Conservation (phyloP, 2,888 invertebrate genomes). For the Cosmia trapezina region DNA sequence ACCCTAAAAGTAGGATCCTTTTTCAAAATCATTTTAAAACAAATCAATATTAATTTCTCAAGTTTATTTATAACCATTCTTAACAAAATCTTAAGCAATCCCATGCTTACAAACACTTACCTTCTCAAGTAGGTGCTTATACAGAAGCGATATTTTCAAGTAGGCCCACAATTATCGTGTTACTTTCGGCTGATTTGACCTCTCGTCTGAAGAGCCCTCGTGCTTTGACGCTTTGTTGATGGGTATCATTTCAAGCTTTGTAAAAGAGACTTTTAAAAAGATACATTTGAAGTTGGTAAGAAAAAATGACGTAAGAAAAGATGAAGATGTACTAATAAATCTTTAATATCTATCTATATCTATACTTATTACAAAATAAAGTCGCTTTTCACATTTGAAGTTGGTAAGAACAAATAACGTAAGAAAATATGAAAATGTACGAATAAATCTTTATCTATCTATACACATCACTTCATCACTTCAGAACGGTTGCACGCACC, state of each 20-base stretch:
- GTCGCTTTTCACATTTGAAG: too few relatives aligned
- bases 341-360: too few relatives aligned
- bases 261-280: conserved; percentile 8
- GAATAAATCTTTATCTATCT: neutral
- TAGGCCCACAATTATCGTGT: conserved; percentile 77
- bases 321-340: too few relatives aligned
- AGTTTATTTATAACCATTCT: conserved; percentile 7
- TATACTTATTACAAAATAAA: too few relatives aligned
- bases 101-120: conserved; percentile 40
- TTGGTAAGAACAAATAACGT: too few relatives aligned
- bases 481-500: too few relatives aligned
- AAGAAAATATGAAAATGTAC: too few relatives aligned
- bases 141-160: conserved; percentile 63
- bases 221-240: conserved; percentile 76
- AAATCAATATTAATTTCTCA: neutral
- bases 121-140: conserved; percentile 60
- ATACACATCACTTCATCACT: too few relatives aligned
- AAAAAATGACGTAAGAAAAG: neutral
- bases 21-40: neutral
- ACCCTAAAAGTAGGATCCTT: too few relatives aligned
- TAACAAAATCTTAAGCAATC: conserved; percentile 19
- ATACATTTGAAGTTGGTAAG: conserved; percentile 19
- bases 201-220: conserved; percentile 72
- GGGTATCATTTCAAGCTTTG: conserved; percentile 55
- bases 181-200: conserved; percentile 81